Conservation (phyloP, 2,797 vertebrate genomes). For the Epinephelus coioides region DNA sequence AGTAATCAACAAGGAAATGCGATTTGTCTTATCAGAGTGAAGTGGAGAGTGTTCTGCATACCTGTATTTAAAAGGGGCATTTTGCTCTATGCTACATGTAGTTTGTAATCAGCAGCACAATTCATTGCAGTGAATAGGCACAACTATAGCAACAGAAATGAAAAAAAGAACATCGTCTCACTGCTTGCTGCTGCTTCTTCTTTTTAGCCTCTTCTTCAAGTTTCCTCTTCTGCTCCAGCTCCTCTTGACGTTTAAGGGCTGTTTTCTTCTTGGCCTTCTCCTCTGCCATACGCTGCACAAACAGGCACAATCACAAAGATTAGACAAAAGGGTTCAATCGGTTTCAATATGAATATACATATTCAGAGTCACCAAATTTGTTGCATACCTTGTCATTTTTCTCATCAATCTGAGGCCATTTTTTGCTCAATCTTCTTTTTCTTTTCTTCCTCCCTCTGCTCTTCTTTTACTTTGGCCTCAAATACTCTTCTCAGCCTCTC, state of each 20-base stretch:
- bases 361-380: background rate
- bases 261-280: constrained; percentile 86
- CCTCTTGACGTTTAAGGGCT: constrained; percentile 85
- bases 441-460: constrained; percentile 93
- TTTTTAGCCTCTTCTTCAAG: constrained; percentile 90
- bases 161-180: constrained; percentile 37
- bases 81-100: background rate
- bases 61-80: background rate
- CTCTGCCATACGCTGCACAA: constrained; percentile 83
- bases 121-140: background rate
- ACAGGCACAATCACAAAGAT: background rate
- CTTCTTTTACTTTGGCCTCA: constrained; percentile 92
- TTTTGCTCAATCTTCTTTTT: constrained; percentile 95
- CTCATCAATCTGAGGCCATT: constrained; percentile 90
- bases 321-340: background rate
- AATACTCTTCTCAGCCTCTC: constrained; percentile 91
- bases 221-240: constrained; percentile 86
- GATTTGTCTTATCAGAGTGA: background rate
- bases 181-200: constrained; percentile 81
- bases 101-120: background rate
- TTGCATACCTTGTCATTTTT: constrained; percentile 92
- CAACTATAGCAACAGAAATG: background rate
- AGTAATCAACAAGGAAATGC: background rate
- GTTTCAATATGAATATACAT: background rate
- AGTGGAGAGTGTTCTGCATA: too few relatives aligned